Conservation (phyloP, 1,140 invertebrate genomes). For the Plectrocnemia conspersa region DNA sequence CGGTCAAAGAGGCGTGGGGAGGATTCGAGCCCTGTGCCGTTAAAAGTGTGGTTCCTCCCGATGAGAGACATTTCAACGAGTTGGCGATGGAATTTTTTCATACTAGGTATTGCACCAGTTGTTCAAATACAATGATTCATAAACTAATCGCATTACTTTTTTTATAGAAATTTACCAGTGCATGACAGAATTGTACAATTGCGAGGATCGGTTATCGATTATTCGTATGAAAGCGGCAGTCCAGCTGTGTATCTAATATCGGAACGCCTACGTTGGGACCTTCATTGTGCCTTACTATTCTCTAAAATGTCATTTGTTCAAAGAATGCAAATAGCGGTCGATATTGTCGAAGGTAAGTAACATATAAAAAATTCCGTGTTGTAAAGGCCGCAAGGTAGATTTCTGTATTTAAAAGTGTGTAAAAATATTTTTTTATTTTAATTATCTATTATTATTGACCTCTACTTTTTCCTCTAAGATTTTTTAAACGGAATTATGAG, state of each 20-base stretch:
- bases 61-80: slow-evolving; percentile 89
- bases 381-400: background rate
- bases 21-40: slow-evolving; percentile 72
- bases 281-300: slow-evolving; percentile 73
- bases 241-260: slow-evolving; percentile 80
- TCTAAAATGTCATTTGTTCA: slow-evolving; percentile 62
- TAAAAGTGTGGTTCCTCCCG: slow-evolving; percentile 87
- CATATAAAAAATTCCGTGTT: background rate
- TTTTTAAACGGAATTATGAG: too few relatives aligned
- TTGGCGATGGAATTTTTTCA: slow-evolving; percentile 90
- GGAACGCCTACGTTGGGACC: slow-evolving; percentile 66
- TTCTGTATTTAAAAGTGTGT: background rate
- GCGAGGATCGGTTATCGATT: slow-evolving; percentile 79
- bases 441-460: background rate
- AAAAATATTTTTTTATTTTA: background rate
- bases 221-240: slow-evolving; percentile 63
- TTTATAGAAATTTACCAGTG: slow-evolving; percentile 70
- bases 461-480: too few relatives aligned
- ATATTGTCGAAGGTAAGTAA: slow-evolving; percentile 66
- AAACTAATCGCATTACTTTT: slow-evolving; percentile 3
- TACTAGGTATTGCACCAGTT: slow-evolving; percentile 57
- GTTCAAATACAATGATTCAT: background rate
- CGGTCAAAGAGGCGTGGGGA: slow-evolving; percentile 72
- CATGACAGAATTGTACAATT: slow-evolving; percentile 79
- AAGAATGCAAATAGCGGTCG: slow-evolving; percentile 71